Evolutionary conservation across 2,797 vertebrate species (phyloP), one percentile per base, ranked within the genome.

Genomic region (Mergus octosetaceus): DNA sequence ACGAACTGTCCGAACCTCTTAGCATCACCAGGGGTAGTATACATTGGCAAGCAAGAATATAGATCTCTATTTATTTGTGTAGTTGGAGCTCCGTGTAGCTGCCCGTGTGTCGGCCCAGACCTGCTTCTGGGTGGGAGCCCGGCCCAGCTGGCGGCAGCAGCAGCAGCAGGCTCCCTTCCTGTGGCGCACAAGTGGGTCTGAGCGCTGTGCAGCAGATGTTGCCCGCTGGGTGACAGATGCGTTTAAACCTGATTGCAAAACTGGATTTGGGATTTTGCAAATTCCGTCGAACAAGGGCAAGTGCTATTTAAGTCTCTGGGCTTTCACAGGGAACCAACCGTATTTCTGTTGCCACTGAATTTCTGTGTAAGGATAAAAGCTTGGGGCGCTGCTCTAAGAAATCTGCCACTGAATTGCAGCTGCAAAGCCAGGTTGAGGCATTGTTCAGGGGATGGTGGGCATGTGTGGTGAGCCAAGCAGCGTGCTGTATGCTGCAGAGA

Each of bases 221-320:
- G 47, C 36, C 64, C 43, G 7, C 57, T 93, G 85, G 41, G 30
- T 83, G 82, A 74, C 82, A 91, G 82, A 68, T 85, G 65, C 57
- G 7, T 83, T 82, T 64, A 71, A 93, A 96, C 71, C 70, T 25
- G 51, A 9, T 82, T 77, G 57, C 74, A 85, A 95, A 87, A 95
- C 53, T 79, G 91, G 75, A 87, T 91, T 89, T 70, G 39, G 51
- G 71, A 74, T 92, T 96, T 87, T 79, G 39, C 38, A 85, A 89
- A 75, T 94, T 38, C 22, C 82, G 30, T 53, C 56, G 53, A 89
- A 32, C n/a, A 56, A 73, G 68, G 73, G 19, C 47, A 15, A 49
- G 5, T 51, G 38, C 38, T 79, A 14, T 79, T 92, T 85, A 53
- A 4, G 38, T 45, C 24, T 30, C 2, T 1, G 1, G 70, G 34